These are phyloP conservation scores for Apamea epomidion DNA, from an alignment of 2,888 invertebrate genomes.

Conservation along the genomic window DNA sequence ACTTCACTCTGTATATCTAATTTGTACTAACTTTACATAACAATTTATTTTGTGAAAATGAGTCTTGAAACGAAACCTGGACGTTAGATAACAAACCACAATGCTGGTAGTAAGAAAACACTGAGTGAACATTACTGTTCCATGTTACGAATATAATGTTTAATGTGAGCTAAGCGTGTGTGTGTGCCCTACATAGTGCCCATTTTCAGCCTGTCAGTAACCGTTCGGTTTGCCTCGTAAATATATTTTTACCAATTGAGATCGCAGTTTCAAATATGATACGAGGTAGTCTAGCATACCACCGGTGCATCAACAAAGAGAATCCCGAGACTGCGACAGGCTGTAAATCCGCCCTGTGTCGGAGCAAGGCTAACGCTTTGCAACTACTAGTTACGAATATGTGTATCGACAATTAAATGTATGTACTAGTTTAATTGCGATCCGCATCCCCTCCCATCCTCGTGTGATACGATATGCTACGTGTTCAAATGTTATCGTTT, in stretches of 20 bases:
- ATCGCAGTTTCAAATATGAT: constrained; percentile 27
- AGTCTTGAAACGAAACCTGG: constrained; percentile 39
- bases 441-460: constrained; percentile 79
- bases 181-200: constrained; percentile 66
- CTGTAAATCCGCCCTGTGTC: constrained; percentile 54
- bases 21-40: constrained; percentile 43
- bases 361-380: constrained; percentile 55
- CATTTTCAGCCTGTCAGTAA: constrained; percentile 63
- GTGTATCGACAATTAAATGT: constrained; percentile 77
- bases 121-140: constrained; percentile 70
- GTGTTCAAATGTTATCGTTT: constrained; percentile 83
- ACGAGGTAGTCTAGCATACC: constrained; percentile 29
- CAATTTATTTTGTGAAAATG: constrained; percentile 47
- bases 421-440: constrained; percentile 74
- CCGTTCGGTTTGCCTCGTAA: constrained; percentile 43
- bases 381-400: constrained; percentile 72
- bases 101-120: constrained; percentile 72
- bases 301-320: constrained; percentile 43
- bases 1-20: constrained; percentile 28
- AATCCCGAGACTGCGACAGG: constrained; percentile 55
- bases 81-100: constrained; percentile 47
- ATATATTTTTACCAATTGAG: constrained; percentile 57
- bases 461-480: constrained; percentile 84
- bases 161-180: constrained; percentile 68
- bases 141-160: constrained; percentile 73